Evolutionary conservation across 1,140 invertebrate genomes (phyloP).

Genomic region (Varroa destructor): DNA sequence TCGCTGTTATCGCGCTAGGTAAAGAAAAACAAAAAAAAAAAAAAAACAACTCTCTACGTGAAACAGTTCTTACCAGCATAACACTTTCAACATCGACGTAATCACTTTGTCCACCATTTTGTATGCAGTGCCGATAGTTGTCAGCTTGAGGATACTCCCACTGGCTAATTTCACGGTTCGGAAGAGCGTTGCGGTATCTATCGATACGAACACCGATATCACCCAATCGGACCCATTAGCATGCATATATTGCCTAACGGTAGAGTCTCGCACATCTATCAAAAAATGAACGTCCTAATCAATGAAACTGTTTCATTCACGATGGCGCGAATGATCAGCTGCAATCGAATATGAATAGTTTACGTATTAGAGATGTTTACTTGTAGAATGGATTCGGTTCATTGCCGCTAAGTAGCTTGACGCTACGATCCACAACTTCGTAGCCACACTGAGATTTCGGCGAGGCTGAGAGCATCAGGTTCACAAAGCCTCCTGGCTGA

Average conservation of each 20-base stretch:
- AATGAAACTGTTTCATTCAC: too few relatives aligned
- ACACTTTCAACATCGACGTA: constrained; percentile 12
- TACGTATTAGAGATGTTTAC: neutral
- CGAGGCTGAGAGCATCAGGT: constrained; percentile 44
- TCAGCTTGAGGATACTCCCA: constrained; percentile 33
- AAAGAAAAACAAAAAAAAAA: too few relatives aligned
- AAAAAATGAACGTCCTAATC: too few relatives aligned
- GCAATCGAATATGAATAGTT: too few relatives aligned
- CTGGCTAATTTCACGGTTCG: constrained; percentile 40
- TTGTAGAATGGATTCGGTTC: constrained; percentile 36
- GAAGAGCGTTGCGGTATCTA: constrained; percentile 37
- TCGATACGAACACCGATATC: constrained; percentile 37
- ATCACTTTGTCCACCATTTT: constrained; percentile 23
- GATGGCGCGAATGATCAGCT: too few relatives aligned
- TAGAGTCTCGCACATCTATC: too few relatives aligned
- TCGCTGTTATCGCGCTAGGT: too few relatives aligned
- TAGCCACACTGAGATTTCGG: constrained; percentile 49
- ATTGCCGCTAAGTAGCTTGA: constrained; percentile 43
- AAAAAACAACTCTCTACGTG: neutral
- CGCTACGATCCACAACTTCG: constrained; percentile 49
- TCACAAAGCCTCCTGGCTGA: constrained; percentile 45
- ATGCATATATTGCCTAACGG: too few relatives aligned
- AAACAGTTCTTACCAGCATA: neutral
- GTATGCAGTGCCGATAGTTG: constrained; percentile 29
- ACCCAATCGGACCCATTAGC: too few relatives aligned